Base-by-base conservation (phyloP, 2,113 vertebrate genomes). In the Chrysochloris asiatica region DNA sequence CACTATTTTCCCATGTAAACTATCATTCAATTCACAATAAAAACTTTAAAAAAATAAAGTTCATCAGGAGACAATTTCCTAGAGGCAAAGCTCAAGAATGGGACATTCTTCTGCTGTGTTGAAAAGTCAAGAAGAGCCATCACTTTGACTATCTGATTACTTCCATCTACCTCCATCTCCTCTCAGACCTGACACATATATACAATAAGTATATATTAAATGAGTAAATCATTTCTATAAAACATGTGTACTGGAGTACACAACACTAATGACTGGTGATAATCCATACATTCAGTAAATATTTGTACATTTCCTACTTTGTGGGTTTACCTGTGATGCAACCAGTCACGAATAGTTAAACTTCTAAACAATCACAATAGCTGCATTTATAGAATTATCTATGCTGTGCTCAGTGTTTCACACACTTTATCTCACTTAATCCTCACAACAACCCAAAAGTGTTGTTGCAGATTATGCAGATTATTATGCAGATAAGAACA, bases 401-500 rank as follows among this genome's bases (percentile, higher is more conserved):
- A 13, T 72, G 22, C 36, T 50, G 3, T 12, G 8, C 28, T 83
- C 21, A 28, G 5, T 82, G 4, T 71, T 86, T 83, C 28, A 41
- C 17, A 86, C 10, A 79, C 4, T 56, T 52, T 24, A 90, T 52
- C 10, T 93, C 43, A 85, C n/a, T 38, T 86, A 54, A 61, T 81
- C 9, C 80, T 61, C 38, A 61, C 0, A 61, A 71, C 17, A 56
- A 52, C 26, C 36, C 36, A 48, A 45, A 16, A 30, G 78, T 48
- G 19, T 4, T 90, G 38, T n/a, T n/a, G n/a, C n/a, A n/a, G n/a
- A n/a, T n/a, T n/a, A n/a, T n/a, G n/a, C n/a, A n/a, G n/a, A n/a
- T n/a, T n/a, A n/a, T n/a, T n/a, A n/a, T n/a, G 22, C 19, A 81
- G 77, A 81, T 41, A 43, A 81, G 80, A 92, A 75, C 83, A 77